Conservation (phyloP, 1,140 invertebrate genomes). For the Potamilus streckersoni region DNA sequence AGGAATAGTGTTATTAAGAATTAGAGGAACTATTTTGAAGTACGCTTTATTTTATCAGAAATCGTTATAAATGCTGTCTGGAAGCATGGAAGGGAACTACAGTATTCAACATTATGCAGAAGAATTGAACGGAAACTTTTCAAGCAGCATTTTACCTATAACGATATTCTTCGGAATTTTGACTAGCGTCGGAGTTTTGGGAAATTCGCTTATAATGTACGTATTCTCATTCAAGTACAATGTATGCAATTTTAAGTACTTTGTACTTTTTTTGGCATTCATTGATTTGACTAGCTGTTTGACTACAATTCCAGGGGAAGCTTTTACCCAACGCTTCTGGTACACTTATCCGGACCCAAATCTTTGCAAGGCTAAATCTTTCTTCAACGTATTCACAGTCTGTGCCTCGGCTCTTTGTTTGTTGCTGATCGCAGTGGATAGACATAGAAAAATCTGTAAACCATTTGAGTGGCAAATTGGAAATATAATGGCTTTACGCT, state of each 20-base stretch:
- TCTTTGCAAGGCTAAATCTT: slow-evolving; percentile 38
- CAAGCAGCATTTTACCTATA: slow-evolving; percentile 19
- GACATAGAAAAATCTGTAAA: slow-evolving; percentile 39
- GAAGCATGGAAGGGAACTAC: too few species aligned
- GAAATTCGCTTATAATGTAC: slow-evolving; percentile 40
- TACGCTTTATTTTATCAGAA: too few species aligned
- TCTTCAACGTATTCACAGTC: slow-evolving; percentile 40
- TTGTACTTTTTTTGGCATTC: slow-evolving; percentile 37
- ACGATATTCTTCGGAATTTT: slow-evolving; percentile 30
- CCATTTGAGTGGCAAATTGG: slow-evolving; percentile 37
- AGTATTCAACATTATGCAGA: too few species aligned
- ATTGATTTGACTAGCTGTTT: slow-evolving; percentile 40
- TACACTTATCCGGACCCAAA: slow-evolving; percentile 36
- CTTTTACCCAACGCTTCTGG: slow-evolving; percentile 39
- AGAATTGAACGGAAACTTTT: too few species aligned
- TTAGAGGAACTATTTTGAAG: too few species aligned
- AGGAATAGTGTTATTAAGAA: too few species aligned
- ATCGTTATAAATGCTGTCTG: too few species aligned
- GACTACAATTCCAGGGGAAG: slow-evolving; percentile 44
- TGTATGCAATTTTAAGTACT: slow-evolving; percentile 7
- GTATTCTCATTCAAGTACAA: slow-evolving; percentile 25
- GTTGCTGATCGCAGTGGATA: slow-evolving; percentile 38
- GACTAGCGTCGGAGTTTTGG: slow-evolving; percentile 33
- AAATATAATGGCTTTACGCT: neutral
- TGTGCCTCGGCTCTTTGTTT: slow-evolving; percentile 36